Conservation (phyloP, 2,888 invertebrate genomes). For the Clepsis dumicolana region DNA sequence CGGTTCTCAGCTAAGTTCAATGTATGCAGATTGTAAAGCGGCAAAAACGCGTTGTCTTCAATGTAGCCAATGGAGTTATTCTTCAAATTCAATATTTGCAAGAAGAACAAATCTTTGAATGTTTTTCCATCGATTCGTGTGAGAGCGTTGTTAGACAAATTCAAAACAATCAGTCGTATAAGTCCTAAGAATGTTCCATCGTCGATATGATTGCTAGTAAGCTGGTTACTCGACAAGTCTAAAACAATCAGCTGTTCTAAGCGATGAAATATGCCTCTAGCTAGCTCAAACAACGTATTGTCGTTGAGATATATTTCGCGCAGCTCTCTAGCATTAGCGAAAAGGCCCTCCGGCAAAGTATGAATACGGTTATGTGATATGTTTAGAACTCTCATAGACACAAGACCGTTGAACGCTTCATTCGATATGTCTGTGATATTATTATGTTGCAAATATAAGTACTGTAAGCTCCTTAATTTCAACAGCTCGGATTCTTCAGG, state of each 20-base stretch:
- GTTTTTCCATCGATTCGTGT: constrained; percentile 93
- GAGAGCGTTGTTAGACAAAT: constrained; percentile 94
- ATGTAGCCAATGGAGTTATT: constrained; percentile 96
- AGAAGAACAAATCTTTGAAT: constrained; percentile 94
- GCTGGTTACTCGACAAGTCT: constrained; percentile 93
- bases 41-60: constrained; percentile 94
- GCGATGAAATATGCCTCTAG: constrained; percentile 93
- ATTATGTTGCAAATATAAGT: constrained; percentile 93
- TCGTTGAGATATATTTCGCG: constrained; percentile 94
- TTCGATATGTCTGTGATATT: constrained; percentile 92
- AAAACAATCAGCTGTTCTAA: constrained; percentile 94
- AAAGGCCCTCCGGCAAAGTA: constrained; percentile 92
- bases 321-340: constrained; percentile 92
- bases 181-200: constrained; percentile 94
- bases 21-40: constrained; percentile 95
- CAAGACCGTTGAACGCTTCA: constrained; percentile 92
- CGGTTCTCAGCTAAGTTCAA: constrained; percentile 95
- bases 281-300: constrained; percentile 93
- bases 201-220: constrained; percentile 94
- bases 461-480: constrained; percentile 91
- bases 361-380: constrained; percentile 94
- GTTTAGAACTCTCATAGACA: constrained; percentile 93
- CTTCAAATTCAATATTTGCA: constrained; percentile 94
- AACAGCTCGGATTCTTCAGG: constrained; percentile 92
- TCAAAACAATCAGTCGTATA: constrained; percentile 93